Percentiles rank a stretch among this genome's conserved stretches.
phyloP scores from a whole-genome alignment of 2,797 vertebrate species.

The Epinephelus malabaricus region DNA sequence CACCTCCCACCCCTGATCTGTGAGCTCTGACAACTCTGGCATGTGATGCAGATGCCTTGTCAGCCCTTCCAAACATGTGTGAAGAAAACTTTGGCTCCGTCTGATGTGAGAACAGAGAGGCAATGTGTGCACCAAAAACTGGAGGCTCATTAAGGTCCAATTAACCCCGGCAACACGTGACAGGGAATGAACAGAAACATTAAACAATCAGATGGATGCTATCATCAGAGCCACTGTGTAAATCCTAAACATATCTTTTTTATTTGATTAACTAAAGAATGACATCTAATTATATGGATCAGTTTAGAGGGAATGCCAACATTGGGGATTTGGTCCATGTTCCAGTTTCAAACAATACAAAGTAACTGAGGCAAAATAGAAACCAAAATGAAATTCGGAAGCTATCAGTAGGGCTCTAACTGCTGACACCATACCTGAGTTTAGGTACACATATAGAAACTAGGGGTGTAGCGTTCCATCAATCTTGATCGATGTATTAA shows the following conservation, averaged over 20 bases:
- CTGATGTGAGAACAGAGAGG: constrained; percentile 25
- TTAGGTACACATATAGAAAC: too few relatives aligned
- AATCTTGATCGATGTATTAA: too few relatives aligned
- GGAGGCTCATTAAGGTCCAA: constrained; percentile 11
- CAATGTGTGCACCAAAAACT: constrained; percentile 12
- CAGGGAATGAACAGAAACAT: constrained; percentile 23
- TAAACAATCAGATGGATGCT: constrained; percentile 3
- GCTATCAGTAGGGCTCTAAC: not conserved
- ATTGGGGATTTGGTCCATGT: not conserved
- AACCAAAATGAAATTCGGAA: not conserved
- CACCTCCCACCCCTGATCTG: constrained; percentile 44
- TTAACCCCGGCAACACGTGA: constrained; percentile 12
- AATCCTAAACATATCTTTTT: not conserved
- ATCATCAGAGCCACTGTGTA: not conserved
- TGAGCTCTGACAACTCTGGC: constrained; percentile 28
- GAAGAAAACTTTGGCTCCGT: constrained; percentile 40
- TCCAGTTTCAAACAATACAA: not conserved
- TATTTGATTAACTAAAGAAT: not conserved
- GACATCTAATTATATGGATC: not conserved
- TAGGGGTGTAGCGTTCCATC: too few relatives aligned
- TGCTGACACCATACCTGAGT: not conserved
- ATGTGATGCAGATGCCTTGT: constrained; percentile 51
- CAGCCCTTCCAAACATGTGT: constrained; percentile 41
- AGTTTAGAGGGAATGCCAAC: not conserved
- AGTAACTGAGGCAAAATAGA: not conserved